A percentile compares a stretch with the other conserved stretches of the same genome.
Evolutionary conservation across 2,888 invertebrate species (phyloP).

Genomic region (Stenodera caucasica): DNA sequence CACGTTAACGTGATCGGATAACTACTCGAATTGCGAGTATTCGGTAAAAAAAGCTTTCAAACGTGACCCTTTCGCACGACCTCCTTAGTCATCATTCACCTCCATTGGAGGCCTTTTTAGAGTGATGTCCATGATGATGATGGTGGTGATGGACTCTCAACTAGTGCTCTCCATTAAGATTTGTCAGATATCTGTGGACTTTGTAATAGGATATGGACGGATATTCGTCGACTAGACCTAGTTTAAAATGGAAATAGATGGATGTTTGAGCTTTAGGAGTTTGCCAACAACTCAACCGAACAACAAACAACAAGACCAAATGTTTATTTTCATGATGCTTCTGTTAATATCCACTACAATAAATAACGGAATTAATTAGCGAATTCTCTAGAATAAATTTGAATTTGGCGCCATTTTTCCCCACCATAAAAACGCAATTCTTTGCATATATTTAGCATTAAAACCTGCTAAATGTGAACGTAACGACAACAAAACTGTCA

Average conservation of each 20-base stretch:
- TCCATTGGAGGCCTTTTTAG: neutral
- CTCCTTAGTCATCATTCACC: neutral
- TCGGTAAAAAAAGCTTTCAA: neutral
- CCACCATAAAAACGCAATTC: no score
- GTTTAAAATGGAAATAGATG: neutral
- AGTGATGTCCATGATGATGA: neutral
- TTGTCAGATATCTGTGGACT: neutral
- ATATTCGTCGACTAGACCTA: neutral
- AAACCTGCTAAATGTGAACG: neutral
- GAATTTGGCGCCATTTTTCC: no score
- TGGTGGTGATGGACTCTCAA: neutral
- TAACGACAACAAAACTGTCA: neutral
- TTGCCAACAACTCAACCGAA: neutral
- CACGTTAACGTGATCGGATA: neutral
- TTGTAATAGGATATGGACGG: neutral
- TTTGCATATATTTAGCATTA: neutral
- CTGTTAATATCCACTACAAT: neutral
- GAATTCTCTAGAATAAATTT: no score
- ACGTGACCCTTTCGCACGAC: neutral
- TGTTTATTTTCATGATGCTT: neutral
- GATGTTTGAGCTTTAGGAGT: neutral
- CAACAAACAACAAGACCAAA: neutral
- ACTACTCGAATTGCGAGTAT: neutral
- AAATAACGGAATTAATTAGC: neutral
- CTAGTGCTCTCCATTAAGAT: neutral